Conservation (phyloP, 1,140 invertebrate species). For the Dryas iulia region DNA sequence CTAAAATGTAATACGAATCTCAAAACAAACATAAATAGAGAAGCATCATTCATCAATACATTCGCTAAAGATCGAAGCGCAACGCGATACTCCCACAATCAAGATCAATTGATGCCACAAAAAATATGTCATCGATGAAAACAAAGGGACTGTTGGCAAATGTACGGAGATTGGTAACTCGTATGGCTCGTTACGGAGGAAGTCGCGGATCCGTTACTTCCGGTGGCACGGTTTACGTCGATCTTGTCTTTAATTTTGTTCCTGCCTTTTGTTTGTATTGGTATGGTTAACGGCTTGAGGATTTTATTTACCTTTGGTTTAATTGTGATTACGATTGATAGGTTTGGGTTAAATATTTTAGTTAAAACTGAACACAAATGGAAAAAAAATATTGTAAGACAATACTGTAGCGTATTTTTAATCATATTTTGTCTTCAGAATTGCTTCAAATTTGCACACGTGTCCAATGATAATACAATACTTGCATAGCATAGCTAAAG, state of each 20-base stretch:
- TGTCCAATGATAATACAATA: no score
- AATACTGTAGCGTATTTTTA: no score
- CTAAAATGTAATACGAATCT: not conserved
- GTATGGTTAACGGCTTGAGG: not conserved
- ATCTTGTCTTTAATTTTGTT: slow-evolving; percentile 1
- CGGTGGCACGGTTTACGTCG: not conserved
- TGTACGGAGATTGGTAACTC: not conserved
- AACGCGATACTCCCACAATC: slow-evolving; percentile 2
- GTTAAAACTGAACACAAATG: no score
- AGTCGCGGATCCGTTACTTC: not conserved
- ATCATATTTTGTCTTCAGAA: no score
- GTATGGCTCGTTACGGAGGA: not conserved
- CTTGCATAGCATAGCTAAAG: no score
- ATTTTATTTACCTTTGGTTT: not conserved
- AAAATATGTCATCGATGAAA: not conserved
- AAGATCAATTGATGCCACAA: not conserved
- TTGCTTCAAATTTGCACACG: no score
- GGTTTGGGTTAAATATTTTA: no score
- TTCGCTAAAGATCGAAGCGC: not conserved
- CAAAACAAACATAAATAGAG: slow-evolving; percentile 7
- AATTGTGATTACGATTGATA: no score
- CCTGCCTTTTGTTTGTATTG: not conserved
- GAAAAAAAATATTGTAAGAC: no score
- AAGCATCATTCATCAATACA: not conserved
- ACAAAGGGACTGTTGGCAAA: not conserved